These are phyloP conservation scores for Avahi laniger DNA, from an alignment of 2,797 vertebrate species.

Conservation along the genomic window DNA sequence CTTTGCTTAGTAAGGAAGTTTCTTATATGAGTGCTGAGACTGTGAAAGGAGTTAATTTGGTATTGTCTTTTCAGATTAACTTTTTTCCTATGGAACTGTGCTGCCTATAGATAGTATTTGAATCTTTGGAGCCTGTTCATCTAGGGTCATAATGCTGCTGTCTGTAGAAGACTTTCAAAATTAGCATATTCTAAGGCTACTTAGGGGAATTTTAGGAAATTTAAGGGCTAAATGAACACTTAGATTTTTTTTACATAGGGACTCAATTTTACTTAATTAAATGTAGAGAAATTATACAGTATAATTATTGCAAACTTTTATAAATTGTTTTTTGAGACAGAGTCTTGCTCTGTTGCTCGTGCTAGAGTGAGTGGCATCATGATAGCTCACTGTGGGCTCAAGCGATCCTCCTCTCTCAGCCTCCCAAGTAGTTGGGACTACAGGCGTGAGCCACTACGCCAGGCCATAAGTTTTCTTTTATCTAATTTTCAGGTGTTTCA, in stretches of 20 bases:
- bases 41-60: not conserved
- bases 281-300: not conserved
- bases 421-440: no score
- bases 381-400: no score
- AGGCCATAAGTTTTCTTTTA: not conserved
- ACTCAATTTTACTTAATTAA: slow-evolving; percentile 8
- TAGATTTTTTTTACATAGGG: not conserved
- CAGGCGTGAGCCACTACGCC: no score
- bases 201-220: not conserved
- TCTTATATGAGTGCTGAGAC: not conserved
- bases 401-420: no score
- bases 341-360: no score
- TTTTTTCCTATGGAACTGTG: not conserved
- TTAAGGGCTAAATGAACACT: not conserved
- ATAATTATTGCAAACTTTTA: not conserved
- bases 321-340: not conserved
- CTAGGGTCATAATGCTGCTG: not conserved
- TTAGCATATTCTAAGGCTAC: not conserved
- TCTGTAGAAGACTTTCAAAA: not conserved
- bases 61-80: not conserved
- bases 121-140: not conserved
- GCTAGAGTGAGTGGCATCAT: no score
- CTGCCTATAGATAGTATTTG: not conserved
- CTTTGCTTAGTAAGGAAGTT: not conserved
- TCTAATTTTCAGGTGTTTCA: not conserved